These are phyloP conservation scores for Drosophila virilis DNA, from an alignment of 1,140 invertebrate species.

Conservation along the genomic window DNA sequence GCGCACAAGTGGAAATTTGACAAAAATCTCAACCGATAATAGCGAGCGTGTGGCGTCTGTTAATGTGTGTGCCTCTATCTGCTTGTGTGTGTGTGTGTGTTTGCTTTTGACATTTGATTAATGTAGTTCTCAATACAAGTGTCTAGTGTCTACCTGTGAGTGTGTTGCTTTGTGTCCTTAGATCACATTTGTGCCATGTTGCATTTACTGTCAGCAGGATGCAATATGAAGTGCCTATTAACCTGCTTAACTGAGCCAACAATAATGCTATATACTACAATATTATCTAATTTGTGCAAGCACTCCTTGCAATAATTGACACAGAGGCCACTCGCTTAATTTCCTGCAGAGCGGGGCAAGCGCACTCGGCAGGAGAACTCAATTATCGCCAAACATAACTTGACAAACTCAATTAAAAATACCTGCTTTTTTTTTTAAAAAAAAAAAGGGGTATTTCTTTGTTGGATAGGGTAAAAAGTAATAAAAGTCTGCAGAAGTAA, in stretches of 20 bases:
- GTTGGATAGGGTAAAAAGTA: not conserved
- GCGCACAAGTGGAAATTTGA: conserved; percentile 63
- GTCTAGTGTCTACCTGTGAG: conserved; percentile 1
- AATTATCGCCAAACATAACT: conserved; percentile 63
- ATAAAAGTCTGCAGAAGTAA: not conserved
- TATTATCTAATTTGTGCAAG: conserved; percentile 21
- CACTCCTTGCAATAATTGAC: conserved; percentile 33
- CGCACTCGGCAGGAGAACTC: conserved; percentile 45
- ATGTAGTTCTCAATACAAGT: conserved; percentile 43
- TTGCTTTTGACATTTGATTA: conserved; percentile 59
- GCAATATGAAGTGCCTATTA: conserved; percentile 63
- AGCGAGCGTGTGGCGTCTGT: conserved; percentile 9
- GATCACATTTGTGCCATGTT: conserved; percentile 28
- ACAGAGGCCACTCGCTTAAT: conserved; percentile 47
- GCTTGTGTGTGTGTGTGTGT: not conserved
- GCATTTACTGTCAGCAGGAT: conserved; percentile 48
- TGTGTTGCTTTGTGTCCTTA: not conserved
- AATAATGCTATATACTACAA: conserved; percentile 33
- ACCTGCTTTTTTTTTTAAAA: too few relatives aligned
- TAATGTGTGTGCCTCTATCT: conserved; percentile 3
- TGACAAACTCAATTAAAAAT: conserved; percentile 38
- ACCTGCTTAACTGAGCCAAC: conserved; percentile 40
- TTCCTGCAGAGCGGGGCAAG: conserved; percentile 18
- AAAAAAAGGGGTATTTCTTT: conserved; percentile 23
- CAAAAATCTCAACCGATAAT: conserved; percentile 69